Conservation (phyloP, 2,113 vertebrate species). For the Daphoenositta chrysoptera region DNA sequence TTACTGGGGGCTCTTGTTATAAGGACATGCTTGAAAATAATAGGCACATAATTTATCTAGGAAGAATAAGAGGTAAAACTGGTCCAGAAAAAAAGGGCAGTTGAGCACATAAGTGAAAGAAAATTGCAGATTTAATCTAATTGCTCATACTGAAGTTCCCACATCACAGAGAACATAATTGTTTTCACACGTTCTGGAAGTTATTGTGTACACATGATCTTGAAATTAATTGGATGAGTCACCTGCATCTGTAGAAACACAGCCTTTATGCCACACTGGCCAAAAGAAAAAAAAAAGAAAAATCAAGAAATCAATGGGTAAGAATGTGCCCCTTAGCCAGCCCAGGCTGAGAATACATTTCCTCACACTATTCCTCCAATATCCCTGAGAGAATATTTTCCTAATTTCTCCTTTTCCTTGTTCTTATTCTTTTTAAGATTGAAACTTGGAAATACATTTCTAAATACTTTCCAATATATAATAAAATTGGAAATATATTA, state of each 20-base stretch:
- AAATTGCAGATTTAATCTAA: background rate
- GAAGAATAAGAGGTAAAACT: background rate
- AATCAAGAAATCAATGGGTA: background rate
- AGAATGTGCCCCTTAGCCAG: fast-evolving
- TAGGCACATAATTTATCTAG: background rate
- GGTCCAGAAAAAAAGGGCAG: fast-evolving
- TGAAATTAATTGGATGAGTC: background rate
- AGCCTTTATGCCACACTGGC: background rate
- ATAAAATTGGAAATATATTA: background rate
- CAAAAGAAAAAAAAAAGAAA: background rate
- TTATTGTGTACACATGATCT: background rate
- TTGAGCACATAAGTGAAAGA: background rate
- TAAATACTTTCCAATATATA: background rate
- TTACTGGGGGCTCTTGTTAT: background rate
- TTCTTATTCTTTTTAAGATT: background rate
- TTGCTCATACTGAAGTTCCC: background rate
- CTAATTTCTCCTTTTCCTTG: background rate
- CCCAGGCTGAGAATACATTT: background rate
- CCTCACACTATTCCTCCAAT: background rate
- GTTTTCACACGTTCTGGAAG: background rate
- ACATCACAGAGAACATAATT: background rate
- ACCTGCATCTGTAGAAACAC: background rate
- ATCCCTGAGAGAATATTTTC: fast-evolving
- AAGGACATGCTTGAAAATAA: background rate
- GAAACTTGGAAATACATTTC: background rate